Conservation (phyloP, 2,888 invertebrate species). For the Cheilosia soror region DNA sequence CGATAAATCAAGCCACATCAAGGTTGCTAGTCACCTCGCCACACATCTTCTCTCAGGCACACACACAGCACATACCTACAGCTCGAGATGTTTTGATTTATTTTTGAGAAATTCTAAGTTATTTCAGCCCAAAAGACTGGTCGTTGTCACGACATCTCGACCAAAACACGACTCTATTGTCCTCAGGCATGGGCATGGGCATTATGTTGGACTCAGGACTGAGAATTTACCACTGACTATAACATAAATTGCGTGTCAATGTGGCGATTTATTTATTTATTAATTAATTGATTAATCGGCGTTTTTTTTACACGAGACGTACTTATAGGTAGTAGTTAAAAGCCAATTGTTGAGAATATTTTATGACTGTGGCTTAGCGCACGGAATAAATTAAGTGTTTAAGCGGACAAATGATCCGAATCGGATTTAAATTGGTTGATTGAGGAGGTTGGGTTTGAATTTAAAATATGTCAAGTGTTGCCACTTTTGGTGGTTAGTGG, state of each 20-base stretch:
- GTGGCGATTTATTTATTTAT: constrained; percentile 54
- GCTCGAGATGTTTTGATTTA: constrained; percentile 32
- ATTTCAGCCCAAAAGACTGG: constrained; percentile 26
- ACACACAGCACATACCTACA: background rate
- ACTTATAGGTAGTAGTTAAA: background rate
- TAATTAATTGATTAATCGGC: constrained; percentile 68
- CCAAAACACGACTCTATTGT: constrained; percentile 57
- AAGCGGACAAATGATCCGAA: constrained; percentile 54
- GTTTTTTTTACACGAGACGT: constrained; percentile 8
- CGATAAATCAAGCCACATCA: constrained; percentile 56
- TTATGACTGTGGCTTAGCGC: constrained; percentile 3
- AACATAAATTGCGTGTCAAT: constrained; percentile 53
- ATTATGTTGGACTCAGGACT: background rate
- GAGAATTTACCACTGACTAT: constrained; percentile 18
- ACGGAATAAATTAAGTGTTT: constrained; percentile 67
- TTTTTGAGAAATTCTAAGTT: constrained; percentile 24
- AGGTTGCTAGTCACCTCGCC: constrained; percentile 35
- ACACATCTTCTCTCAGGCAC: constrained; percentile 49
- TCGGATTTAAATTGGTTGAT: constrained; percentile 46
- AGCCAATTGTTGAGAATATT: constrained; percentile 22
- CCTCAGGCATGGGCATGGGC: constrained; percentile 42
- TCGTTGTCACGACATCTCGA: constrained; percentile 48
- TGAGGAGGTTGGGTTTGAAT: background rate
- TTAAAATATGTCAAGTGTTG: background rate
- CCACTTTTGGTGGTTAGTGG: background rate